Evolutionary conservation across 2,797 vertebrate genomes (phyloP), one percentile per base, ranked within the genome.

Genomic region (Centroberyx gerrardi): DNA sequence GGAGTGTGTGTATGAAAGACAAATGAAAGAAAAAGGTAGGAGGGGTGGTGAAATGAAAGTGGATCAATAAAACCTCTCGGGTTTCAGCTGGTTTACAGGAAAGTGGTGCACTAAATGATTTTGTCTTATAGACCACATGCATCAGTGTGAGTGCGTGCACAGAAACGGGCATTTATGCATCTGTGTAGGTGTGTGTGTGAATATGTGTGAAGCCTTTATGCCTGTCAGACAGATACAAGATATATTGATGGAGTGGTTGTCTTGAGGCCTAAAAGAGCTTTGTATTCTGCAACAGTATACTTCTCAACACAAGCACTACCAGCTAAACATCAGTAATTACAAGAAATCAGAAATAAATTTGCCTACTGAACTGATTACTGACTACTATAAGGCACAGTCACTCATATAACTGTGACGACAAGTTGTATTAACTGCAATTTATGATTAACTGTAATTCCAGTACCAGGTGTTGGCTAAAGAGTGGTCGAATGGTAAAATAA

Each of bases 61-160:
- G 63, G 77, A 89, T 92, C 87, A 81, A 85, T 91, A 54, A 61
- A 61, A 74, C 15, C 15, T 80, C 88, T 93, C 81, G 54, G 85
- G 86, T 94, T 91, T 85, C 89, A 86, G 40, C 38, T 61, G 58
- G 71, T 82, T 92, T 94, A 85, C 91, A 7, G 83, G 87, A 93
- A 93, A 80, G 73, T 15, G 38, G 68, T 59, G 62, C 71, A 71
- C 36, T 68, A 82, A 78, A 85, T 77, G 48, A 62, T 68, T 78
- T 80, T 53, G 46, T 81, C 74, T 75, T 75, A 67, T 40, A 74
- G 62, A 65, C 73, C 72, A 79, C 53, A 61, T 72, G 22, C 17
- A 27, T 7, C n/a, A 36, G 42, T 2, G 1, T 8, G 36, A 15
- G 31, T 51, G 71, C 27, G 33, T 4, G 2, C 33, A 36, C 33